Percentiles rank a stretch among this genome's conserved stretches.
Conservation (phyloP, 2,113 vertebrate genomes). For the Phalacrocorax brasilianus region DNA sequence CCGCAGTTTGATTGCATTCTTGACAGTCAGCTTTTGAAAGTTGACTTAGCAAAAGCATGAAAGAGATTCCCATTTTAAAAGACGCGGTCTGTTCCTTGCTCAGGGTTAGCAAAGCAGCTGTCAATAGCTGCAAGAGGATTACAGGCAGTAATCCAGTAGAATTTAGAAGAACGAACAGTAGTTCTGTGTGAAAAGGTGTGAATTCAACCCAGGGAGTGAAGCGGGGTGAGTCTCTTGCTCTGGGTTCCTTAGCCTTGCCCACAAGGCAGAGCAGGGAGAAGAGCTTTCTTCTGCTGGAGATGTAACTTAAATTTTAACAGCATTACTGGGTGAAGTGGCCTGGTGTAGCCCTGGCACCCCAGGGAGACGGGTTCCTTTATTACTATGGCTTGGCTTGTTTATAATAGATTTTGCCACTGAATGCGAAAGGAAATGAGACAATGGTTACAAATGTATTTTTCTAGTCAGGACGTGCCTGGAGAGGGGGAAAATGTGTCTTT, state of each 20-base stretch:
- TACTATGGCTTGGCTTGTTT: not conserved
- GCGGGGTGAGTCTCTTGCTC: not conserved
- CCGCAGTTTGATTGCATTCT: not conserved
- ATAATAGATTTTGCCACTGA: not conserved
- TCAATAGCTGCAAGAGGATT: not conserved
- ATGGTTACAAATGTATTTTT: not conserved
- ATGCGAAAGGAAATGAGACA: not conserved
- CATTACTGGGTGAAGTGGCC: not conserved
- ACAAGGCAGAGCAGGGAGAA: not conserved
- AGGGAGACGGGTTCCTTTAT: not conserved
- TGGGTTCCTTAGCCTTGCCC: not conserved
- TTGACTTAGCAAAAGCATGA: not conserved
- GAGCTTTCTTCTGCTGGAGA: not conserved
- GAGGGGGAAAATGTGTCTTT: not conserved
- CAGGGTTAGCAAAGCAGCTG: not conserved
- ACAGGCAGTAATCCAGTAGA: not conserved
- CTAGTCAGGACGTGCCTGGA: not conserved
- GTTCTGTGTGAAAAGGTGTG: not conserved
- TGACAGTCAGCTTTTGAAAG: not conserved
- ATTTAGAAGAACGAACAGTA: not conserved
- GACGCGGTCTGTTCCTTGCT: not conserved
- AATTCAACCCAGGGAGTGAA: not conserved
- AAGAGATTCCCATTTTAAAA: not conserved
- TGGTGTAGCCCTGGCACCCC: not conserved
- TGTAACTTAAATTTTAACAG: not conserved